Base-by-base conservation (phyloP, 2,888 invertebrate species). In the Osedax fenrisi region DNA sequence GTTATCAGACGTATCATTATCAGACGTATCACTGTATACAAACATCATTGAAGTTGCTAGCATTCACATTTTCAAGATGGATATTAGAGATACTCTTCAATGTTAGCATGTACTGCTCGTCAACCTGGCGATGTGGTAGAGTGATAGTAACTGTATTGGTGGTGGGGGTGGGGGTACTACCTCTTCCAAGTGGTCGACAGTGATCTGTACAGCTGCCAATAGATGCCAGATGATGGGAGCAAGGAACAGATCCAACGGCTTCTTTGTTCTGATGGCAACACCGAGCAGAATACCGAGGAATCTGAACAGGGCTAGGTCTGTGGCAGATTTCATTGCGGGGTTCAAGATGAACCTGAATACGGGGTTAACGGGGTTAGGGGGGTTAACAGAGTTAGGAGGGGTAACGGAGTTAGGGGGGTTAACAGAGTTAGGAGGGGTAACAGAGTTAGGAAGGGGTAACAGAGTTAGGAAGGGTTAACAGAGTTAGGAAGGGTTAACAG, bases 251-350 rank as follows among this genome's bases (percentile, higher is more conserved):
- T 89, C 88, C 25, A 89, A 82, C 0, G 89, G 89, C 81, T 89
- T 89, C 81, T 88, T 88, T n/a, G 89, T 89, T 72, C 89, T 84
- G 41, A 89, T 86, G 0, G 89, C 88, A 56, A 89, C 88, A 1
- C 89, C 89, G 82, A 89, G 87, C 73, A 89, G 81, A 73, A 89
- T 88, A 17, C 89, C 88, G 77, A 89, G 83, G 82, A 89, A 89
- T 81, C 88, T 88, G 80, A 88, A 89, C 86, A 87, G 86, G 17
- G 83, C 80, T n/a, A 88, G 81, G 78, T 88, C 86, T 77, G 88
- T 87, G 1, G 85, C 82, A 1, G 86, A 84, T n/a, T 82, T 85
- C 76, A 88, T 81, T 59, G 87, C 86, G 0, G 89, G 88, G 81
- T 89, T 89, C 68, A 89, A 82, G 73, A 89, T 81, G 80, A 87